Base-by-base conservation (phyloP, 1,140 invertebrate genomes). In the Sminthurinus signatus region DNA sequence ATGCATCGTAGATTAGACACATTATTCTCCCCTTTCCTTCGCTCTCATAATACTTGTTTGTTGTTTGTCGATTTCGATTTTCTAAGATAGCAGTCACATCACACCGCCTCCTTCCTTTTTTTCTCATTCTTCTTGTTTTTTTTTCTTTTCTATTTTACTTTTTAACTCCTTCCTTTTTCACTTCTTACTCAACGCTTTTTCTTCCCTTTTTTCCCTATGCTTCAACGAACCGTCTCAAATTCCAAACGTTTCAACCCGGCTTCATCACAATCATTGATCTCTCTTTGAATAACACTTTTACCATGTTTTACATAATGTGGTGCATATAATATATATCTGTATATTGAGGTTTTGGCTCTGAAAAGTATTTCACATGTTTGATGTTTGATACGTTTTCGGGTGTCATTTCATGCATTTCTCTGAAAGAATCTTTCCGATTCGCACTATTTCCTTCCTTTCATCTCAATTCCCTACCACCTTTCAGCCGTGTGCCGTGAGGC, bases 361-460 rank as follows among this genome's bases (percentile, higher is more conserved):
- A n/a, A n/a, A n/a, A n/a, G n/a, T n/a, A n/a, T n/a, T n/a, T n/a
- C n/a, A n/a, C n/a, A n/a, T n/a, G n/a, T n/a, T n/a, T n/a, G n/a
- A n/a, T n/a, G n/a, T n/a, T n/a, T n/a, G n/a, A n/a, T n/a, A n/a
- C n/a, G n/a, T n/a, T n/a, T 36, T 36, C 5, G 5, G 32, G n/a
- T 48, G 48, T 51, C 52, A 65, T 62, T 64, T 65, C 51, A 67
- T 67, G 27, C 54, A 42, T 32, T 57, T 62, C 43, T 42, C n/a
- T 8, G 25, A 32, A 44, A 50, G 56, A 51, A 59, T 62, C 57
- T 43, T 28, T 44, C 27, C 21, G 67, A 68, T 68, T 68, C 62
- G 67, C 67, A 68, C 67, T 64, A 68, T 68, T 65, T 65, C 62
- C 48, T 64, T 61, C 62, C 62, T 68, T 68, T 68, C 62, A 68